Base-by-base conservation (phyloP, 1,140 invertebrate species). In the Gonioctena quinquepunctata region DNA sequence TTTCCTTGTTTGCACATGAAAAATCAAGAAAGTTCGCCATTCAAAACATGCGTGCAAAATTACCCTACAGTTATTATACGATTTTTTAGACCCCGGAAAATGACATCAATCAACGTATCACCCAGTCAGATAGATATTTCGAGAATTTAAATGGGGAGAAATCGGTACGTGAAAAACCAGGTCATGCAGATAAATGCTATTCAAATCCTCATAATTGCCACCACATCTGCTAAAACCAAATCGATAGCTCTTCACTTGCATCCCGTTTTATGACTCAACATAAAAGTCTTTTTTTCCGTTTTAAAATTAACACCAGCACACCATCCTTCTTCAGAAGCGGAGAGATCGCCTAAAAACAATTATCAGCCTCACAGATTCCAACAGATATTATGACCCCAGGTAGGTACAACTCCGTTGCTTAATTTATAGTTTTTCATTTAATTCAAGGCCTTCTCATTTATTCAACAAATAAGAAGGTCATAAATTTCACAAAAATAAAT, bases 401-500 rank as follows among this genome's bases (percentile, higher is more conserved):
- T 42, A 42, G 60, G 19, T 42, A 42, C 13, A 62, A 33, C 28
- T 42, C 60, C 26, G n/a, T 62, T 62, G 23, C 26, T 62, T 62
- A 62, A 62, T 62, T 62, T 62, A 62, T 62, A 42, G 60, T 62
- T 62, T 62, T 62, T 62, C 60, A 62, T 62, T 62, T 62, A 62
- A 62, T 62, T 62, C 60, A 62, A 62, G 60, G 60, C 28, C 60
- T 62, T 18, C 60, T 62, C 60, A 62, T 62, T 62, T 62, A 62
- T 62, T 62, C 28, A 62, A 62, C 60, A 62, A 62, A 62, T 62
- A 62, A 33, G 60, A 62, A 33, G 26, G 60, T 62, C 60, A 48
- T 62, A 62, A 62, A 62, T 62, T 62, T 62, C 60, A 62, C 60
- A 42, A 62, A 62, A 62, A 62, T 62, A 62, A 62, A 62, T 33